phyloP scores from a whole-genome alignment of 2,888 invertebrate species.

The Norana najaformis region DNA sequence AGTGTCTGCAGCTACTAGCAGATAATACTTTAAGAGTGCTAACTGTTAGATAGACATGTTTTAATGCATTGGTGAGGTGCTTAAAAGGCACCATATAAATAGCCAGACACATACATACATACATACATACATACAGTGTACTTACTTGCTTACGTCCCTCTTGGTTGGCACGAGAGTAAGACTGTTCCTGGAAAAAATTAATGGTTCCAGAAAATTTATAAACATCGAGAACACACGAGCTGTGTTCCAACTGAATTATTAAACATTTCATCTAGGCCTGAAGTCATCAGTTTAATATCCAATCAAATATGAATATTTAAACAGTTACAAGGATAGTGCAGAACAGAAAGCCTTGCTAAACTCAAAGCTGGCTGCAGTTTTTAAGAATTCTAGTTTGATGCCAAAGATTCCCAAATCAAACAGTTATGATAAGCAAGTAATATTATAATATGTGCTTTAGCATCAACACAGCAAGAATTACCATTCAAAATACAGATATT shows the following conservation, averaged over 20 bases:
- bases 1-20: background rate
- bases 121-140: too few species aligned
- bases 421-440: background rate
- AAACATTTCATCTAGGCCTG: background rate
- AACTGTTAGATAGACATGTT: too few species aligned
- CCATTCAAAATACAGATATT: background rate
- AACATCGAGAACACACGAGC: slow-evolving; percentile 5
- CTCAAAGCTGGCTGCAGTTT: background rate
- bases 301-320: slow-evolving; percentile 9
- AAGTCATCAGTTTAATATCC: background rate
- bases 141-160: slow-evolving; percentile 7
- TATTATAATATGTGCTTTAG: background rate
- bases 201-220: background rate
- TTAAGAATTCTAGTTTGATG: background rate
- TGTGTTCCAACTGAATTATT: background rate
- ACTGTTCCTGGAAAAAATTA: slow-evolving; percentile 13
- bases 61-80: too few species aligned
- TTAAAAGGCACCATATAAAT: too few species aligned
- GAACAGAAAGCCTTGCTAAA: background rate
- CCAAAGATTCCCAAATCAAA: background rate
- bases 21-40: background rate
- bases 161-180: slow-evolving; percentile 6
- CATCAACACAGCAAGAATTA: background rate
- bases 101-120: too few species aligned
- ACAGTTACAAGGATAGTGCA: too few species aligned